A percentile compares a stretch with the other conserved stretches of the same genome.
phyloP scores from a whole-genome alignment of 2,888 invertebrate genomes.

The Tetranychus piercei region DNA sequence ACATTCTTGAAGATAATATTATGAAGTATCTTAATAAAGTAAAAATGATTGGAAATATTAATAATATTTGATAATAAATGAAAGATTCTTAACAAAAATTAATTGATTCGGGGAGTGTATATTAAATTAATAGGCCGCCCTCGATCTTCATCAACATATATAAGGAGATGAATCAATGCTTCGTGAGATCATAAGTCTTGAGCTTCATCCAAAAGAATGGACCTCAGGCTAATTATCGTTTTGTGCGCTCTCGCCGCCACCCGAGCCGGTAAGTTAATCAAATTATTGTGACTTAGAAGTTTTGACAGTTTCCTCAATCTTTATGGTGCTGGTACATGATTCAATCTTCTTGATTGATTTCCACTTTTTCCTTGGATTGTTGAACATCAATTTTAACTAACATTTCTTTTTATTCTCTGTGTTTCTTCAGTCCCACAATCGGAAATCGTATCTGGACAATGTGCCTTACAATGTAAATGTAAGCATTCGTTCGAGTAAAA shows the following conservation, averaged over 20 bases:
- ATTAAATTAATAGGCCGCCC: not conserved
- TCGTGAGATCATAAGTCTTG: slow-evolving; percentile 1
- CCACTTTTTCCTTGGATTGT: not conserved
- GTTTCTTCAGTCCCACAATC: not conserved
- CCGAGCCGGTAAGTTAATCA: not conserved
- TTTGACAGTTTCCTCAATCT: not conserved
- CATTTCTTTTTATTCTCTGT: not conserved
- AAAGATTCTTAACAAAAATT: not conserved
- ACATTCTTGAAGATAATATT: no score
- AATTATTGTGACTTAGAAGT: not conserved
- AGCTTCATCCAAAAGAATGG: not conserved
- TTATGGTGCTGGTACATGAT: not conserved
- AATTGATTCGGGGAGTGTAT: not conserved
- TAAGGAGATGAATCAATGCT: not conserved
- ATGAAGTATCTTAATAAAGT: no score
- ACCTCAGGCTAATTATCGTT: not conserved
- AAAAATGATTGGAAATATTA: no score
- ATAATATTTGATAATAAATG: no score
- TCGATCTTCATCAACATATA: not conserved
- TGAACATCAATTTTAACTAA: not conserved
- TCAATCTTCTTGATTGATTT: not conserved
- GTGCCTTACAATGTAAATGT: not conserved
- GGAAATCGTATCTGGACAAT: not conserved
- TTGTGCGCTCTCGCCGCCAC: slow-evolving; percentile 9
- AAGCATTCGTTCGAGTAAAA: not conserved